These are phyloP conservation scores for Spicauda simplicius DNA, from an alignment of 2,888 invertebrate genomes.

Conservation along the genomic window DNA sequence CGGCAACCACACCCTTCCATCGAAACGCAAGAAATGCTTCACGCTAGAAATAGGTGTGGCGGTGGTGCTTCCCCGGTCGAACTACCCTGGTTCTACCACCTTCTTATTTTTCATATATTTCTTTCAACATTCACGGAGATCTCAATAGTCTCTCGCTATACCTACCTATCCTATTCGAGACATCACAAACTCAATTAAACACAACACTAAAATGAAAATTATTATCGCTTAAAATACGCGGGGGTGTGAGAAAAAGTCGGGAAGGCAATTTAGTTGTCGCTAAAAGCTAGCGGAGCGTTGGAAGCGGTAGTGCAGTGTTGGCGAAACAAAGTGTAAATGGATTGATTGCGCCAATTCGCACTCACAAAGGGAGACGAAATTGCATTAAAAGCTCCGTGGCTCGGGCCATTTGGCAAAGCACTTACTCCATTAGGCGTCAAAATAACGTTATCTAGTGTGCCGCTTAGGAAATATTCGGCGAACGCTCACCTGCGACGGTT, in stretches of 20 bases:
- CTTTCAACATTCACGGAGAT: no score
- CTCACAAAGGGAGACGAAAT: slow-evolving; percentile 81
- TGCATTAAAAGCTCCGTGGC: slow-evolving; percentile 84
- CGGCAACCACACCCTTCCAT: no score
- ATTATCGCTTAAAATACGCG: slow-evolving; percentile 35
- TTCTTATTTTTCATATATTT: no score
- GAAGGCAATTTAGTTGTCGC: slow-evolving; percentile 63
- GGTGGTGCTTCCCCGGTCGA: no score
- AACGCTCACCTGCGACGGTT: slow-evolving; percentile 30
- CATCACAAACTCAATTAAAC: slow-evolving; percentile 6
- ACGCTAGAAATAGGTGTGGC: no score
- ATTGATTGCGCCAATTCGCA: slow-evolving; percentile 83
- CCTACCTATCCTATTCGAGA: no score
- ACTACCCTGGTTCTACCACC: no score
- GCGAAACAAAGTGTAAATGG: slow-evolving; percentile 86
- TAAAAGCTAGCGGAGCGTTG: slow-evolving; percentile 67
- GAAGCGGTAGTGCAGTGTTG: slow-evolving; percentile 61
- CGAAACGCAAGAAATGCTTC: no score
- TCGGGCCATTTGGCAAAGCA: slow-evolving; percentile 80
- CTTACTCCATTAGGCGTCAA: slow-evolving; percentile 81
- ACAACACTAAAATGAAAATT: slow-evolving; percentile 33
- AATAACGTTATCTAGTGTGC: slow-evolving; percentile 80
- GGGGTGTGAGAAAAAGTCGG: slow-evolving; percentile 47
- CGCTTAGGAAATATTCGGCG: slow-evolving; percentile 52
- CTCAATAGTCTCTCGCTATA: no score